Conservation (phyloP, 2,113 vertebrate genomes). For the Periophthalmodon schlosseri region DNA sequence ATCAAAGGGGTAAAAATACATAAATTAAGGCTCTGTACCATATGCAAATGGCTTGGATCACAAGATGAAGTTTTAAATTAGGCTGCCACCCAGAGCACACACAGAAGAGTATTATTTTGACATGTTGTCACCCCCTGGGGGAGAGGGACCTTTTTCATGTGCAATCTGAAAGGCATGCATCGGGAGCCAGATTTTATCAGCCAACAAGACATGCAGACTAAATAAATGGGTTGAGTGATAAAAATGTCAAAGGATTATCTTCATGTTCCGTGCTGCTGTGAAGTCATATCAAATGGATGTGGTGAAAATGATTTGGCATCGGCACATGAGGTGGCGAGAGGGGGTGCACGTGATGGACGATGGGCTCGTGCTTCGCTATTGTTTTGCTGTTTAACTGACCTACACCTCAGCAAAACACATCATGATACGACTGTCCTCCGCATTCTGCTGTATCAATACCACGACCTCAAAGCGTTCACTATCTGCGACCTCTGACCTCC, state of each 20-base stretch:
- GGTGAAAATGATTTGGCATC: slow-evolving; percentile 75
- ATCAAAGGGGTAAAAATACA: slow-evolving; percentile 1
- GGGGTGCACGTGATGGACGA: slow-evolving; percentile 14
- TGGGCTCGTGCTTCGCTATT: slow-evolving; percentile 19
- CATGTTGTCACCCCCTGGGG: slow-evolving; percentile 67
- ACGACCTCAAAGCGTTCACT: neutral
- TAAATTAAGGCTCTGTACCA: slow-evolving; percentile 11
- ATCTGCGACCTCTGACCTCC: slow-evolving; percentile 34
- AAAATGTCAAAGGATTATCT: slow-evolving; percentile 81
- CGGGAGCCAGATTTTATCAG: slow-evolving; percentile 79
- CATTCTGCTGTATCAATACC: neutral
- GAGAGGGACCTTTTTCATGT: slow-evolving; percentile 78
- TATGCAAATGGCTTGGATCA: slow-evolving; percentile 50
- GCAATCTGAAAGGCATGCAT: slow-evolving; percentile 67
- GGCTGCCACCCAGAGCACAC: slow-evolving; percentile 67
- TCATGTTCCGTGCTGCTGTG: slow-evolving; percentile 63
- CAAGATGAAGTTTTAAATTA: slow-evolving; percentile 72
- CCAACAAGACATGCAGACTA: slow-evolving; percentile 70
- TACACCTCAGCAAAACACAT: slow-evolving; percentile 12
- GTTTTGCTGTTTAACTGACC: slow-evolving; percentile 18
- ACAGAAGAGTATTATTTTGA: slow-evolving; percentile 73
- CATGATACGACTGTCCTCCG: neutral
- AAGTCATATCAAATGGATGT: slow-evolving; percentile 77
- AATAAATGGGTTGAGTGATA: slow-evolving; percentile 77
- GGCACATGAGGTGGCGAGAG: slow-evolving; percentile 50